Evolutionary conservation across 2,113 vertebrate species (phyloP).

Genomic region (Ailurus styani): DNA sequence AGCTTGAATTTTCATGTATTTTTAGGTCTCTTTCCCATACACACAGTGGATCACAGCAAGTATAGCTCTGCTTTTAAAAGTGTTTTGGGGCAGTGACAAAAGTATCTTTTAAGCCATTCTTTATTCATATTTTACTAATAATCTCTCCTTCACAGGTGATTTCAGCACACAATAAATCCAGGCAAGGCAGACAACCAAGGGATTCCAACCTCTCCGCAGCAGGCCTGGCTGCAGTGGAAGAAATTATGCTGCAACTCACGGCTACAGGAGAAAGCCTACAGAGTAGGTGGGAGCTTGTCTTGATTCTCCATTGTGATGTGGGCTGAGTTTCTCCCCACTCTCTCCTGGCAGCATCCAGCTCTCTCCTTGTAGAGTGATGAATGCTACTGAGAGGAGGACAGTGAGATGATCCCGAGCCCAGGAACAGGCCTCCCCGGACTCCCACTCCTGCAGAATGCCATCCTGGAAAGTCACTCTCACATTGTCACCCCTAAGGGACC

Average conservation of each 20-base stretch:
- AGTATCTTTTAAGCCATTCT: not conserved
- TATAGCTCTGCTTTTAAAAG: not conserved
- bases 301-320: not conserved
- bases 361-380: not conserved
- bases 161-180: conserved; percentile 48
- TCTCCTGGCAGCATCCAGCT: not conserved
- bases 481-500: not conserved
- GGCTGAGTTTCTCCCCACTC: conserved; percentile 23
- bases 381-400: not conserved
- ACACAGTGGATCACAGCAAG: not conserved
- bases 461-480: not conserved
- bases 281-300: not conserved
- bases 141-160: conserved; percentile 24
- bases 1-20: not conserved
- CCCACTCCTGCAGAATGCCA: not conserved
- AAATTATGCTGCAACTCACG: not conserved
- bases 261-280: not conserved
- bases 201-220: not conserved
- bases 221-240: not conserved
- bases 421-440: not conserved
- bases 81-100: not conserved
- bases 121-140: not conserved
- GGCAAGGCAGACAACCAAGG: conserved; percentile 33
- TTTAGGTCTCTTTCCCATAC: not conserved
- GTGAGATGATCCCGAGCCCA: not conserved